These are phyloP conservation scores for Scyliorhinus canicula DNA, from an alignment of 2,797 vertebrate species.

Conservation along the genomic window DNA sequence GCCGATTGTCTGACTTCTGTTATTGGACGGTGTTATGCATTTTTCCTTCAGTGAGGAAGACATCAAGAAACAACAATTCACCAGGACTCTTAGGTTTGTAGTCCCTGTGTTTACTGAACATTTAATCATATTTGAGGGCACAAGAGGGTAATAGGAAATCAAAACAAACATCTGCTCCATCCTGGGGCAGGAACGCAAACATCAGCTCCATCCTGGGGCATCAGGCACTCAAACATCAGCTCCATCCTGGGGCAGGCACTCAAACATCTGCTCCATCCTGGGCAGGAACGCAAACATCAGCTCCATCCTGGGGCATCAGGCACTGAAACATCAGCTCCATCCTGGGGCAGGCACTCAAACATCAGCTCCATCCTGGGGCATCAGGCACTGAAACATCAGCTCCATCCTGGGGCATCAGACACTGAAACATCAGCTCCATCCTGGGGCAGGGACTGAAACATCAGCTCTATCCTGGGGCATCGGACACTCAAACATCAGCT, in stretches of 20 bases:
- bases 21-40: constrained; percentile 43
- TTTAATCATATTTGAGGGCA: not conserved
- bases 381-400: not conserved
- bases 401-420: too few relatives aligned
- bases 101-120: not conserved
- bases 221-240: not conserved
- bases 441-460: not conserved
- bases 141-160: not conserved
- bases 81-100: constrained; percentile 57
- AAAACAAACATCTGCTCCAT: not conserved
- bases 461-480: not conserved
- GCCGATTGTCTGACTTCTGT: not conserved
- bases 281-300: not conserved
- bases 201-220: not conserved
- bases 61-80: constrained; percentile 47
- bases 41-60: constrained; percentile 59
- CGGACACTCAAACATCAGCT: not conserved
- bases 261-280: not conserved
- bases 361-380: not conserved
- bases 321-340: not conserved
- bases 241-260: not conserved
- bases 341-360: not conserved
- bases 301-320: not conserved
- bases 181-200: not conserved
- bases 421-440: not conserved